A percentile compares a stretch with the other conserved stretches of the same genome.
phyloP scores from a whole-genome alignment of 2,797 vertebrate genomes.

The Tolypeutes matacus region DNA sequence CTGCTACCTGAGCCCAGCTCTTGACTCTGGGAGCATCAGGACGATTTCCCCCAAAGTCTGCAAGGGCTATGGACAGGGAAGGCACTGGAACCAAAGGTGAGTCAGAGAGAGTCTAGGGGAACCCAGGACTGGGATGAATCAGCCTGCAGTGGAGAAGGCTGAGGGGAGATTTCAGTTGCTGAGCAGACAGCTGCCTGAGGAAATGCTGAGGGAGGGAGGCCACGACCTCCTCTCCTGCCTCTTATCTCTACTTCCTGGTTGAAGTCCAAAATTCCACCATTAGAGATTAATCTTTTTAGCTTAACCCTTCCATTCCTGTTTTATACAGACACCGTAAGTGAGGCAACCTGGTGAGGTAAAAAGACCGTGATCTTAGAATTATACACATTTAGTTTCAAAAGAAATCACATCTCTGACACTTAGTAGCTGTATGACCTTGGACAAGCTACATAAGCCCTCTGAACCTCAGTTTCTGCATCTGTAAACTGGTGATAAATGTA shows the following conservation, averaged over 20 bases:
- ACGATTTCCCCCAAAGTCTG: not conserved
- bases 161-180: not conserved
- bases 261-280: not conserved
- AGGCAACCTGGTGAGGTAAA: not conserved
- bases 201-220: not conserved
- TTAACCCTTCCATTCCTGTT: not conserved
- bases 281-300: not conserved
- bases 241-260: no score
- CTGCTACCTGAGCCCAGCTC: accelerated
- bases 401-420: not conserved
- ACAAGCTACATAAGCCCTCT: not conserved
- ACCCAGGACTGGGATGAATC: not conserved
- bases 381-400: not conserved
- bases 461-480: slow-evolving; percentile 31
- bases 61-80: not conserved
- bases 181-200: not conserved
- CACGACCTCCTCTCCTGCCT: not conserved
- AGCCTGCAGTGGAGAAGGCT: not conserved
- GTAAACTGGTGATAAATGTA: not conserved
- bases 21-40: accelerated
- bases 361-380: not conserved
- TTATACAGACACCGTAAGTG: not conserved
- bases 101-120: not conserved
- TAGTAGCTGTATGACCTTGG: not conserved
- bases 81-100: not conserved